phyloP scores from a whole-genome alignment of 1,140 invertebrate genomes.

The Apis cerana region DNA sequence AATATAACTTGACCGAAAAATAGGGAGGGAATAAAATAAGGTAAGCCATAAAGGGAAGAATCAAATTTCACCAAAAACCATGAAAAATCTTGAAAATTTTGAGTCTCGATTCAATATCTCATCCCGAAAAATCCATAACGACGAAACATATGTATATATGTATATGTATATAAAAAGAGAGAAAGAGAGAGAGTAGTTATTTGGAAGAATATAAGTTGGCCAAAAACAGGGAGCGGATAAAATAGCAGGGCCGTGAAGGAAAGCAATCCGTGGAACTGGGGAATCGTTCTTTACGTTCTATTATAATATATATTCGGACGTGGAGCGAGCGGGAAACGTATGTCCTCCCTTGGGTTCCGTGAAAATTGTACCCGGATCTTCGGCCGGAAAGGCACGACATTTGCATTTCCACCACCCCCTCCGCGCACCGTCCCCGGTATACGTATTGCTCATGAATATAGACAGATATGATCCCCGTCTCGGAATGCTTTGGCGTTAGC shows the following conservation, averaged over 20 bases:
- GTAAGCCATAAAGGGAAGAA: too few species aligned
- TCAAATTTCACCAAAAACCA: too few species aligned
- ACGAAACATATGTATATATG: too few species aligned
- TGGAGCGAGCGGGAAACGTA: slow-evolving; percentile 59
- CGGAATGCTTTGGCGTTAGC: slow-evolving; percentile 58
- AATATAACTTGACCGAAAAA: slow-evolving; percentile 22
- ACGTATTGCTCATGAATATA: slow-evolving; percentile 69
- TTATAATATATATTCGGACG: slow-evolving; percentile 68
- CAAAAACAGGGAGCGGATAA: slow-evolving; percentile 33
- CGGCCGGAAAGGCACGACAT: slow-evolving; percentile 63
- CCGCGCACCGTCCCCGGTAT: slow-evolving; percentile 41
- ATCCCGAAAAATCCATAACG: too few species aligned
- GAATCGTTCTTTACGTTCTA: slow-evolving; percentile 64
- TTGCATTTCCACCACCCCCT: slow-evolving; percentile 54
- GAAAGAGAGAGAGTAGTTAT: background rate
- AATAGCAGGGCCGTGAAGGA: slow-evolving; percentile 46
- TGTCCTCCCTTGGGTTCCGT: slow-evolving; percentile 64
- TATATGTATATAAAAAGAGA: too few species aligned
- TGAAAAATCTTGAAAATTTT: too few species aligned
- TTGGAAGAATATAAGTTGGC: slow-evolving; percentile 14
- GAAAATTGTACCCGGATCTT: slow-evolving; percentile 66
- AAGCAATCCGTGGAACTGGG: slow-evolving; percentile 58
- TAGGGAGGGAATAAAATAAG: slow-evolving; percentile 36
- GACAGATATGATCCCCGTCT: slow-evolving; percentile 68
- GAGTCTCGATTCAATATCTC: too few species aligned